These are phyloP conservation scores for Danio tinwini DNA, from an alignment of 2,797 vertebrate genomes.

Conservation along the genomic window DNA sequence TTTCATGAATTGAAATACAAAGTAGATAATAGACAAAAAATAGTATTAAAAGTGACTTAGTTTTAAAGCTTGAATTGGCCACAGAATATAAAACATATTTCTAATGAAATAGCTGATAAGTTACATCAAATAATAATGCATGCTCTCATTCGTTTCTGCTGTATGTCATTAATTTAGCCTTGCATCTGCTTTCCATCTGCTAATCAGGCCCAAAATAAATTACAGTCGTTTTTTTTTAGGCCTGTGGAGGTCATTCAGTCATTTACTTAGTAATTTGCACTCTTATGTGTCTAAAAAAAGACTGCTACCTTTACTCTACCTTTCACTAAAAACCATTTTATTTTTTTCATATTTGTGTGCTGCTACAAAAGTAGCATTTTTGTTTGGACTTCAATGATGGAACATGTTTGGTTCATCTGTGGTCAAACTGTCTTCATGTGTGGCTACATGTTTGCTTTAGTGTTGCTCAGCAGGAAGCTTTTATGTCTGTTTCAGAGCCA, in stretches of 20 bases:
- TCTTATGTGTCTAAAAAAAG: not conserved
- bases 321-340: not conserved
- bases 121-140: not conserved
- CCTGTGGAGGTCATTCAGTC: not conserved
- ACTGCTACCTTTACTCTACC: not conserved
- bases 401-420: slow-evolving; percentile 7
- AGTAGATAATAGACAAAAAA: too few species aligned
- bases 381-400: slow-evolving; percentile 8
- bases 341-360: not conserved
- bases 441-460: not conserved
- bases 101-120: slow-evolving; percentile 8
- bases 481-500: slow-evolving; percentile 12
- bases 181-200: slow-evolving; percentile 31
- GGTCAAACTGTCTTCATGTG: not conserved
- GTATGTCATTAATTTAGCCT: slow-evolving; percentile 6
- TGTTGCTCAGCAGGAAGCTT: not conserved
- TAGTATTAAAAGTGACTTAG: not conserved
- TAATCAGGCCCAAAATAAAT: slow-evolving; percentile 22
- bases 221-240: not conserved
- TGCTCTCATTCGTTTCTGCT: not conserved
- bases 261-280: not conserved
- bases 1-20: not conserved
- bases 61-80: not conserved
- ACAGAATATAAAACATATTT: slow-evolving; percentile 12
- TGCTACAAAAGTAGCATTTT: not conserved